Conservation (phyloP, 2,113 vertebrate genomes). For the Myotis davidii region DNA sequence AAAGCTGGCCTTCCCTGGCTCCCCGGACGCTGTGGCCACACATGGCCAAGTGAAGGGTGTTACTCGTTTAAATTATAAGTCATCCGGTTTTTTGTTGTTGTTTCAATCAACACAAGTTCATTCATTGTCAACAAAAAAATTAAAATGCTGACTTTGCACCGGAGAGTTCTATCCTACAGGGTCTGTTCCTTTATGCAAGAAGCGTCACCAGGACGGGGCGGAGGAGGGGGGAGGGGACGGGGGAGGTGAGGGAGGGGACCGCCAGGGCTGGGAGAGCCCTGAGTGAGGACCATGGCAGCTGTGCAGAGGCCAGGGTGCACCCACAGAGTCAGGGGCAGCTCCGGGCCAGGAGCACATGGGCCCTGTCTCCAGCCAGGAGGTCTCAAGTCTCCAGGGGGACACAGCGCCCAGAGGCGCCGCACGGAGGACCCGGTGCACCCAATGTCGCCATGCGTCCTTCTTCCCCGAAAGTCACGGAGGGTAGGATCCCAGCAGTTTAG, state of each 20-base stretch:
- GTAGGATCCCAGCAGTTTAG: not conserved
- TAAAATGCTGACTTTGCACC: not conserved
- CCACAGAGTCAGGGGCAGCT: not conserved
- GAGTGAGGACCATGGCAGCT: accelerated
- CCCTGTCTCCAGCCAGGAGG: not conserved
- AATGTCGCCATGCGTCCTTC: accelerated
- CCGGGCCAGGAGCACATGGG: accelerated
- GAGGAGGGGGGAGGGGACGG: not conserved
- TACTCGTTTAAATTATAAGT: accelerated
- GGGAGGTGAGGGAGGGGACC: accelerated
- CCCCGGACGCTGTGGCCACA: accelerated
- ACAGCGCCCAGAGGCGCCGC: accelerated
- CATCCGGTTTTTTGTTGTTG: not conserved
- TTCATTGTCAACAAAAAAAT: too few species aligned
- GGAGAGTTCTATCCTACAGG: accelerated
- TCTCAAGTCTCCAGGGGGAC: not conserved
- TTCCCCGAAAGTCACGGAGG: not conserved
- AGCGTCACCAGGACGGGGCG: accelerated
- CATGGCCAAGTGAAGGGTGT: not conserved
- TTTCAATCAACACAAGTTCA: not conserved
- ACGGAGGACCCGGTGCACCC: accelerated
- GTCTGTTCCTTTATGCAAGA: not conserved
- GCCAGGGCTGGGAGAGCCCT: not conserved
- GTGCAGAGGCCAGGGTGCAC: accelerated
- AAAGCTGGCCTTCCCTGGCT: not conserved